These are phyloP conservation scores for rabbit (Oryctolagus cuniculus) DNA, from an alignment of 2,113 vertebrate genomes.

Conservation along the genomic window mOryCun1.1 NC_091433.1:111400501-111401000, in stretches of 20 bases:
- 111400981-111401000: no score
- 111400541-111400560: not conserved
- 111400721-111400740: not conserved
- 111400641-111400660: not conserved
- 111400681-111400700: not conserved
- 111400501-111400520: accelerated
- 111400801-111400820: not conserved
- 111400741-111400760: not conserved
- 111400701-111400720: not conserved
- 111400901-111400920: not conserved
- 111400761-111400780: not conserved
- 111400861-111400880: not conserved
- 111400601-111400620: not conserved
- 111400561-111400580: no score
- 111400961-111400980: no score
- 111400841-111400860: not conserved
- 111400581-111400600: no score
- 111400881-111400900: not conserved
- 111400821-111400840: not conserved
- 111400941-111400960: not conserved
- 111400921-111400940: not conserved
- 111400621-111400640: not conserved
- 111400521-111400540: not conserved
- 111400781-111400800: not conserved
- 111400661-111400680: not conserved